Evolutionary conservation across 53 echinoderm and acorn worm genomes (phyloP).

Genomic region (Antedon mediterranea): DNA sequence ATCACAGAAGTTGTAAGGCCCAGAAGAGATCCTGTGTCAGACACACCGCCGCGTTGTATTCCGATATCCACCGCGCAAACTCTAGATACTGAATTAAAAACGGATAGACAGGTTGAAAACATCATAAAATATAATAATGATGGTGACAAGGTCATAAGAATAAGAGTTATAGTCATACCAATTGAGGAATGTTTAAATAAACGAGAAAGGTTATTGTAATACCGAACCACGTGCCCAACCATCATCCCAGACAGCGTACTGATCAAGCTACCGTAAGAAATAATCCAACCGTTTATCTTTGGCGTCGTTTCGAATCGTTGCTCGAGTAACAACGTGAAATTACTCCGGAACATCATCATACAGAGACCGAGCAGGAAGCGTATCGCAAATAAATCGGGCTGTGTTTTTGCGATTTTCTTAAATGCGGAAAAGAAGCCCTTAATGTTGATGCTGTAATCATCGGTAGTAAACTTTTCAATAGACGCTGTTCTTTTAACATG

Average conservation of each 20-base stretch:
- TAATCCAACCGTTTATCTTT: constrained; percentile 51
- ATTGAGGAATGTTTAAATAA: constrained; percentile 48
- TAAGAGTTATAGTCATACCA: constrained; percentile 27
- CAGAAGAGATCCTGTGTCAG: constrained; percentile 59
- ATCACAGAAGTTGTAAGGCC: constrained; percentile 62
- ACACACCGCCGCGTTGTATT: constrained; percentile 34
- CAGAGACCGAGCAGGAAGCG: constrained; percentile 63
- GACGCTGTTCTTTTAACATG: constrained; percentile 14
- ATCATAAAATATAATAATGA: constrained; percentile 23
- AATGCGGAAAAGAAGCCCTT: constrained; percentile 42
- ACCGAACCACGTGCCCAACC: constrained; percentile 36
- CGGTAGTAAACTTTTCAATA: constrained; percentile 40
- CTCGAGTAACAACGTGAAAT: constrained; percentile 62
- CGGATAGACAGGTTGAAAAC: constrained; percentile 26
- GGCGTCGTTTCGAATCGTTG: constrained; percentile 50
- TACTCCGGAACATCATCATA: constrained; percentile 62
- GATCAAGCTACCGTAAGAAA: constrained; percentile 54
- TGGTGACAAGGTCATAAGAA: constrained; percentile 39
- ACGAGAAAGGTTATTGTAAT: constrained; percentile 36
- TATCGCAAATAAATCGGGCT: constrained; percentile 57
- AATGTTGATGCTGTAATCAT: constrained; percentile 33
- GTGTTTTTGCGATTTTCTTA: constrained; percentile 27
- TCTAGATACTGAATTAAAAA: constrained; percentile 42
- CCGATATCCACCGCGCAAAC: constrained; percentile 62
- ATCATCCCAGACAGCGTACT: constrained; percentile 37